Conservation (phyloP, 2,113 vertebrate species). For the Furnarius figulus region DNA sequence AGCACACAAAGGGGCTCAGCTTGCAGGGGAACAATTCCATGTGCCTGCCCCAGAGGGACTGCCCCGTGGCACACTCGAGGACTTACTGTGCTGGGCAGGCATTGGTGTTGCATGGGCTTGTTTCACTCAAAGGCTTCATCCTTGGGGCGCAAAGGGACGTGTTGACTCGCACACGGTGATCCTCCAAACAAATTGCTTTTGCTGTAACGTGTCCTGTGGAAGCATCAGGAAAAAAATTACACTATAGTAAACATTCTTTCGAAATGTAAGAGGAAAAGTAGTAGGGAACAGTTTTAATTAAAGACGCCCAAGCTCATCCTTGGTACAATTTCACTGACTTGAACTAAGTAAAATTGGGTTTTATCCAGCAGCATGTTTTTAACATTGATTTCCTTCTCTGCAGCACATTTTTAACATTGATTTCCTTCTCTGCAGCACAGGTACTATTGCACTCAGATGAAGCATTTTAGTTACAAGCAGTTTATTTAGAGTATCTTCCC, state of each 20-base stretch:
- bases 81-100: slow-evolving; percentile 95
- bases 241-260: background rate
- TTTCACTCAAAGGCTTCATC: slow-evolving; percentile 80
- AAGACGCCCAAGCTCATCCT: background rate
- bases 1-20: background rate
- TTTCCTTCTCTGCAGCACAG: background rate
- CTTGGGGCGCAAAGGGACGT: slow-evolving; percentile 83
- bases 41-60: background rate
- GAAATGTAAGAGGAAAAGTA: background rate
- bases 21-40: background rate
- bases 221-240: background rate
- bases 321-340: background rate
- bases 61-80: background rate
- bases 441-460: background rate
- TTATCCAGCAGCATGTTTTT: background rate
- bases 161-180: slow-evolving; percentile 87
- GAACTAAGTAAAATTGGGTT: background rate
- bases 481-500: background rate
- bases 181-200: slow-evolving; percentile 90
- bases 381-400: background rate
- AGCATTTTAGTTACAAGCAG: background rate
- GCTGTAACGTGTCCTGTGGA: slow-evolving; percentile 85
- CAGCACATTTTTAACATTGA: background rate
- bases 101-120: slow-evolving; percentile 87
- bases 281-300: background rate